Conservation (phyloP, 2,113 vertebrate genomes). For the Dasypus novemcinctus region DNA sequence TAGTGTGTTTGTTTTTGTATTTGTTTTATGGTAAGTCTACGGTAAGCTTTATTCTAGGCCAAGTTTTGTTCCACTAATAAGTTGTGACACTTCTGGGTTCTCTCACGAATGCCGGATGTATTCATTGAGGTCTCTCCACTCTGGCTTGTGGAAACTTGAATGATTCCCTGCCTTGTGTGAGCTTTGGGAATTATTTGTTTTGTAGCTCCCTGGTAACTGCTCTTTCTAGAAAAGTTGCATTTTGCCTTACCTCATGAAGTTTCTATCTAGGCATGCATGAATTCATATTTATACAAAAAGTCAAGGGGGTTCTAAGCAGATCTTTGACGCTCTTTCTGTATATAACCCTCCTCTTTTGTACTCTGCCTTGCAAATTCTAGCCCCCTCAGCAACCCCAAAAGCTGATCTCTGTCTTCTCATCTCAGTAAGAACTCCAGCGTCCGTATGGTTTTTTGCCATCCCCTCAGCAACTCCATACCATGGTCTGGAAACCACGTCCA, state of each 20-base stretch:
- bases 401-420: not conserved
- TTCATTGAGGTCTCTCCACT: not conserved
- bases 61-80: not conserved
- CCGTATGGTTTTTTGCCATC: not conserved
- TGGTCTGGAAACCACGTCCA: not conserved
- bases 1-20: not conserved
- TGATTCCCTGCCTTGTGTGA: not conserved
- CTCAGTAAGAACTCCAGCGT: not conserved
- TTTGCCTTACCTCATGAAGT: not conserved
- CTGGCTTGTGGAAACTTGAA: not conserved
- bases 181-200: not conserved
- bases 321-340: not conserved
- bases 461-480: rapidly evolving
- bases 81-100: not conserved
- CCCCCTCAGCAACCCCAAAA: too few relatives aligned
- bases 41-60: not conserved
- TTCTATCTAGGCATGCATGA: not conserved
- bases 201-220: not conserved
- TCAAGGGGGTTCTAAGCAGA: not conserved
- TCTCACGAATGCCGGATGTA: not conserved
- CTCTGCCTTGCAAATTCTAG: not conserved
- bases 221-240: not conserved
- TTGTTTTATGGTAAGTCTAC: not conserved
- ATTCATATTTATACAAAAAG: not conserved
- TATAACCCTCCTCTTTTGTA: not conserved